Percentiles rank a stretch among this genome's conserved stretches.
Evolutionary conservation across 2,113 vertebrate genomes (phyloP).

Genomic region (Isichthys henryi): DNA sequence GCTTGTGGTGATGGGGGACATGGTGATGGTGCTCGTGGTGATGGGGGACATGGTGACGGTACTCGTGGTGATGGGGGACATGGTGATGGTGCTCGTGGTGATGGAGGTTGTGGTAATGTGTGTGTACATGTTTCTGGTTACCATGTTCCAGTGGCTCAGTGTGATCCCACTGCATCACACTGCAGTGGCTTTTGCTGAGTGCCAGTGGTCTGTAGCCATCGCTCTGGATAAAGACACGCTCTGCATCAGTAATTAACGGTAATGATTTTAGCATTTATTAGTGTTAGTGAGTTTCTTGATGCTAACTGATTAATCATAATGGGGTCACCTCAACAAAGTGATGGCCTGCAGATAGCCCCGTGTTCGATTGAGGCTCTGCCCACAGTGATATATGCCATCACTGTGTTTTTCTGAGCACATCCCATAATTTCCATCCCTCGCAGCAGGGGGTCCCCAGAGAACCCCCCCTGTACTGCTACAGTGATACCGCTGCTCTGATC

Average conservation of each 20-base stretch:
- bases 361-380: neutral
- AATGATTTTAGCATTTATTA: neutral
- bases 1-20: too few species aligned
- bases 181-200: neutral
- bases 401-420: neutral
- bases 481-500: neutral
- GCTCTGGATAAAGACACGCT: neutral
- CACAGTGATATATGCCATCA: neutral
- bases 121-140: neutral
- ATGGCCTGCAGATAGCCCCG: neutral
- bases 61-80: neutral
- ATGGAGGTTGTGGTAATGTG: neutral
- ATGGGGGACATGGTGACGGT: neutral
- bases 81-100: neutral
- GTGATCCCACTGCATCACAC: neutral
- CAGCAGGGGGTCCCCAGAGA: neutral
- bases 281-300: neutral
- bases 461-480: neutral
- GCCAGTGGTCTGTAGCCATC: neutral
- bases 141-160: neutral
- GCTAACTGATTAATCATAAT: neutral
- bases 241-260: neutral
- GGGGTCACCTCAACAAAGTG: neutral
- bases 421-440: neutral
- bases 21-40: too few species aligned